Evolutionary conservation across 37 sponge, comb jelly and placozoan species (phyloP).

Genomic region (Chondrosia reniformis): DNA sequence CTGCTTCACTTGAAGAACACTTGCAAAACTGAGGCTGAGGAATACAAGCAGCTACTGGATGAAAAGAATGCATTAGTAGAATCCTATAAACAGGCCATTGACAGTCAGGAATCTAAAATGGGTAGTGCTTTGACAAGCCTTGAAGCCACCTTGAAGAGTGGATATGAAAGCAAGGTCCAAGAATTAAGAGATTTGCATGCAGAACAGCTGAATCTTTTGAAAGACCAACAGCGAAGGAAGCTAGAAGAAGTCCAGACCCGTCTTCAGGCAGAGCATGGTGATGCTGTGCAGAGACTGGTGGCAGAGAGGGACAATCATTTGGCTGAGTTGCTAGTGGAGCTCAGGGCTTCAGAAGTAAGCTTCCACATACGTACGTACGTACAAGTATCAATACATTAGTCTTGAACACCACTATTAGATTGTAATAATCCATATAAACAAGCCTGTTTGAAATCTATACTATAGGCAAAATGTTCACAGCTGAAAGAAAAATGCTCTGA

Average conservation of each 20-base stretch:
- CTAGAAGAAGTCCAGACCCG: not conserved
- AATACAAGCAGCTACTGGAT: not conserved
- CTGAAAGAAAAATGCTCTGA: too few relatives aligned
- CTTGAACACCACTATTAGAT: not conserved
- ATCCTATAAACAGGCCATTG: not conserved
- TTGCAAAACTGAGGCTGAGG: not conserved
- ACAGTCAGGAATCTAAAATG: not conserved
- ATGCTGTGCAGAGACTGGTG: not conserved
- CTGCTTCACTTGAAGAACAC: not conserved
- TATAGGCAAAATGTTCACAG: too few relatives aligned
- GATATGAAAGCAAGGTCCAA: not conserved
- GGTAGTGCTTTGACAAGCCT: not conserved
- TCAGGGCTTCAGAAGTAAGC: conserved; percentile 1
- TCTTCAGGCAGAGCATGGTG: too few relatives aligned
- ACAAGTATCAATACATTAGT: not conserved
- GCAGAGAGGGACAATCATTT: not conserved
- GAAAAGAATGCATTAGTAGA: not conserved
- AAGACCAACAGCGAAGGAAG: not conserved
- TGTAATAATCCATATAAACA: too few relatives aligned
- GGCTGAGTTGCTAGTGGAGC: not conserved
- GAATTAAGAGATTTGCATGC: not conserved
- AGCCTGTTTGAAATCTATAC: too few relatives aligned
- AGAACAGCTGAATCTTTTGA: not conserved
- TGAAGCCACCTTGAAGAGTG: not conserved
- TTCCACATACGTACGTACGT: not conserved